Evolutionary conservation across 1,140 invertebrate genomes (phyloP), one percentile per base, ranked within the genome.

Genomic region (Drosophila littoralis): DNA sequence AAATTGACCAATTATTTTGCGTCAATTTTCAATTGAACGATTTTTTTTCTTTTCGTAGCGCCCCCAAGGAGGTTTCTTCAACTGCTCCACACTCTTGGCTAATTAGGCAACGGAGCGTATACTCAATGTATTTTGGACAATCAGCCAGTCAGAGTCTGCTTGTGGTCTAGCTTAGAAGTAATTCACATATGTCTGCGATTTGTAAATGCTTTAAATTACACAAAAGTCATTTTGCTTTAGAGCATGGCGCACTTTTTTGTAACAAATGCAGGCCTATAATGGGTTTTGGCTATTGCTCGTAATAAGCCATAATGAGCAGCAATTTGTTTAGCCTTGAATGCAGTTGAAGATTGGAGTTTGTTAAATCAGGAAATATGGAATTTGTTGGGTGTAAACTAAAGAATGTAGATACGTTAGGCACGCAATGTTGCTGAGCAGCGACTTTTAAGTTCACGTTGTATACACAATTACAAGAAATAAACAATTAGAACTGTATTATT

Each of bases 1-100:
- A 84, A 84, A 86, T 88, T 70, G 59, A 75, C 71, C 79, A 88
- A 86, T 88, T 82, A 79, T 85, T 68, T 67, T 68, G 67, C 76
- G 71, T 79, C 79, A 79, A 88, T 82, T 75, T 71, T 60, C 69
- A 75, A 71, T 75, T 78, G 72, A 75, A 66, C 43, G 55, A 40
- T 54, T 45, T 65, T 78, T 75, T 22, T 22, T 5, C 1, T 5
- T 28, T 28, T 28, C 36, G 54, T 35, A 71, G 60, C 68, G 36
- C 55, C 45, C 45, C 38, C 36, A 35, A 58, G 63, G 63, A 67
- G 52, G 58, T 46, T 36, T 22, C 40, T 60, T 22, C 55, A 72
- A 52, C 28, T 64, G 46, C 55, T 35, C 13, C n/a, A 59, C 22
- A 35, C 42, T 8, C 32, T 59, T 61, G 54, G 71, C 72, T 86